These are phyloP conservation scores for Oncopeltus fasciatus DNA, from an alignment of 1,140 invertebrate species.

Conservation along the genomic window DNA sequence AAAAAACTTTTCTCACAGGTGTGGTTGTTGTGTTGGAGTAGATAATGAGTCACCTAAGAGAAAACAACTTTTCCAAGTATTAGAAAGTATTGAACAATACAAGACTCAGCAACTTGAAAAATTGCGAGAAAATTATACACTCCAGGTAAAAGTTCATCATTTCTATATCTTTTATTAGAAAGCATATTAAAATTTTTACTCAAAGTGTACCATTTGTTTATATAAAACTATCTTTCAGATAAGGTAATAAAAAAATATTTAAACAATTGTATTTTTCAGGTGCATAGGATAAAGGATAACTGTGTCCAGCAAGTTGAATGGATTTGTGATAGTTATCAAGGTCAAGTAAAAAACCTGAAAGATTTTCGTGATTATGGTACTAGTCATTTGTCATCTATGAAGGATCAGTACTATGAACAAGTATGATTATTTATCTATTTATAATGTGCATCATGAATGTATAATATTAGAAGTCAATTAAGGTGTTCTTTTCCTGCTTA, in stretches of 20 bases:
- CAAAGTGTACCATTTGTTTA: not conserved
- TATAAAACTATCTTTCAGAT: too few relatives aligned
- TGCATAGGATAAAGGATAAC: constrained; percentile 79
- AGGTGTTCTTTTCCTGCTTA: too few relatives aligned
- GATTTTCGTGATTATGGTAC: constrained; percentile 83
- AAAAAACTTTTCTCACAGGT: constrained; percentile 22
- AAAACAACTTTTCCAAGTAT: constrained; percentile 69
- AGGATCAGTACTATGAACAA: constrained; percentile 85
- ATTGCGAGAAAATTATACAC: constrained; percentile 77
- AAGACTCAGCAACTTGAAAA: constrained; percentile 76
- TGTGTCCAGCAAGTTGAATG: constrained; percentile 84
- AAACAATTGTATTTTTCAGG: constrained; percentile 33
- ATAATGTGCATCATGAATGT: not conserved
- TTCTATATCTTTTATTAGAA: constrained; percentile 6
- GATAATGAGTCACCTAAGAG: constrained; percentile 28
- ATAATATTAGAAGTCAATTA: too few relatives aligned
- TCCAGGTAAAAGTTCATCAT: constrained; percentile 44
- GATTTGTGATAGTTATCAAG: constrained; percentile 79
- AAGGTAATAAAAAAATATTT: too few relatives aligned
- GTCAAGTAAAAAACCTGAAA: constrained; percentile 69
- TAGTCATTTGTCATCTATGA: constrained; percentile 63
- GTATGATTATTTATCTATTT: constrained; percentile 33
- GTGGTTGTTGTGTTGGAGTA: constrained; percentile 29
- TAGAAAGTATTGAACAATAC: constrained; percentile 81
- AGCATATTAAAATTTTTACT: too few relatives aligned